Evolutionary conservation across 2,797 vertebrate species (phyloP), one percentile per base, ranked within the genome.

Genomic region (Stomatorhinus walkeri): DNA sequence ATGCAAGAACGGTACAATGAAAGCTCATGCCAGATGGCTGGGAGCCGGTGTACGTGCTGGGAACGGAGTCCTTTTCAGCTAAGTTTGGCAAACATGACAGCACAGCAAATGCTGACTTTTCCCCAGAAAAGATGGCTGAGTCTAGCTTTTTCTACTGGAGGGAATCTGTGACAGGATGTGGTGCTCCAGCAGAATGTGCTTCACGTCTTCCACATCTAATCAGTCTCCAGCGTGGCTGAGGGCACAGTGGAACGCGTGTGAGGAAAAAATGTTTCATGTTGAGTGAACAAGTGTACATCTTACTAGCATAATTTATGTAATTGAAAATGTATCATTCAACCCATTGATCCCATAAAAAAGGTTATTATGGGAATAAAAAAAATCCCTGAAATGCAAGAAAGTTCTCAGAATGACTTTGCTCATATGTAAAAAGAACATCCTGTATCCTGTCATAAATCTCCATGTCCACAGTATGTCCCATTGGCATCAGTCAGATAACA

Each of bases 391-490:
- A 36, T 79, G 72, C 68, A 76, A 28, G 61, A 1, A 43, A 83
- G 79, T 1, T 4, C 40, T 84, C 79, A 84, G 8, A 49, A n/a
- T n/a, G 79, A 84, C 46, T 85, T 85, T 49, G 81, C 81, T 85
- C 81, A 48, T 84, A 51, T 84, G 43, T 84, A 64, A 56, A 46
- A 36, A 87, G 86, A 87, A 87, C 19, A 48, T 61, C 86, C 43
- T 76, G 24, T 83, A 24, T 79, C 49, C 56, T 76, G 84, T 32
- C 16, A 19, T 87, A 85, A 79, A 76, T 61, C 43, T 48, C 12
- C 22, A 12, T n/a, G 22, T 24, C 59, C 52, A 87, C 16, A 32
- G 52, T 43, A 16, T n/a, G 22, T 28, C 24, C 14, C 28, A 22
- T 32, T 68, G 22, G 56, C 61, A 68, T 32, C 22, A 51, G 72